Percentiles rank a stretch among this genome's conserved stretches.
Conservation (phyloP, 2,888 invertebrate species). For the Synergus umbraculus region DNA sequence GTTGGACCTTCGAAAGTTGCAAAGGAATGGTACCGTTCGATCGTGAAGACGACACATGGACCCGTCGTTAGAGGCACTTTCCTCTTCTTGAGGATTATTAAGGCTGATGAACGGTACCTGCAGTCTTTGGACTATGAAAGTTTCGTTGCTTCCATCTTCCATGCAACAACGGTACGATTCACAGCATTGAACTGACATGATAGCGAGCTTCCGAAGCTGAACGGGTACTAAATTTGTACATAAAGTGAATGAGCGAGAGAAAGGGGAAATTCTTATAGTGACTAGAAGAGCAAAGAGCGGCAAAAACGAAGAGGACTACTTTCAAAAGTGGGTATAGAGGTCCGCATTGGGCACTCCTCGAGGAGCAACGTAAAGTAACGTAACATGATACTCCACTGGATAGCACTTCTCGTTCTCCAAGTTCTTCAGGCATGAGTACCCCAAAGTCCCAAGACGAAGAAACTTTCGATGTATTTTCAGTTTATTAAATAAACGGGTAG, state of each 20-base stretch:
- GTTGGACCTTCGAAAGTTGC: not conserved
- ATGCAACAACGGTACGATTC: conserved; percentile 1
- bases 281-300: conserved; percentile 16
- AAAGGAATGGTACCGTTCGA: conserved; percentile 4
- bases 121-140: conserved; percentile 27
- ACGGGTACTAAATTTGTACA: not conserved
- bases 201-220: not conserved
- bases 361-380: not conserved
- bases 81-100: conserved; percentile 33
- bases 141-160: not conserved
- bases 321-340: conserved; percentile 38
- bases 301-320: conserved; percentile 34
- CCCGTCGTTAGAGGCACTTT: conserved; percentile 15
- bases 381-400: conserved; percentile 9
- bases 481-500: no score
- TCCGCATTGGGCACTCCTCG: conserved; percentile 36
- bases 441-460: not conserved
- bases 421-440: not conserved
- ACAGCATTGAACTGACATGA: not conserved
- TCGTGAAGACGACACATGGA: conserved; percentile 14
- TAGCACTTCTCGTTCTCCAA: conserved; percentile 26
- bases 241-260: conserved; percentile 2
- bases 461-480: conserved; percentile 18
- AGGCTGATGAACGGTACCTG: conserved; percentile 39
- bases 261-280: not conserved